Evolutionary conservation across 53 echinoderm and acorn worm species (phyloP), one percentile per base, ranked within the genome.

Genomic region (Echinometra lucunter): DNA sequence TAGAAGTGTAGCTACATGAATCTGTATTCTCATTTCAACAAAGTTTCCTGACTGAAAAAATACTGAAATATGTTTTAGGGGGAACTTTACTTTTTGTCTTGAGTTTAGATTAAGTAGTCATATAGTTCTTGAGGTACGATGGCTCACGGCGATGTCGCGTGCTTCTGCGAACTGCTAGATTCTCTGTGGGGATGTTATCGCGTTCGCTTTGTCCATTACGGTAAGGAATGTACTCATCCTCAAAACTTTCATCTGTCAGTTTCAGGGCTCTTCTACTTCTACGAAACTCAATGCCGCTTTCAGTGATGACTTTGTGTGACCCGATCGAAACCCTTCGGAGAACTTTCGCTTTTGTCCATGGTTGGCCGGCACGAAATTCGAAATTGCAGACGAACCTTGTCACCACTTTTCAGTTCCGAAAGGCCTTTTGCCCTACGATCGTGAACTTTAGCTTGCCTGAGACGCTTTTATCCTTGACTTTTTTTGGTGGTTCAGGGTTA

Each of bases 221-320:
- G 16, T 58, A 57, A 2, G 90, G 57, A 60, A 35, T 35, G 37
- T 90, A 53, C 4, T 91, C 72, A 56, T 91, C 91, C 28, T 45
- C 30, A 40, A 91, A 91, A 69, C 45, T 19, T 66, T 91, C 70
- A 28, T 32, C 40, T 70, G 91, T 91, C 35, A 53, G 27, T 60
- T 32, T 57, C 63, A 90, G 63, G 2, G 63, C 90, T 58, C 90
- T 87, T 27, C 95, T 89, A 63, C 96, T 95, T 34, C 95, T 88
- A 49, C 94, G 91, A 70, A 94, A 96, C 25, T 82, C 94, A 25
- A 93, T 81, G 35, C 97, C 96, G 66, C 91, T 58, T 66, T 95
- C 95, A 8, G 94, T 96, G 66, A 42, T 74, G 25, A 96, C 91
- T 78, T 91, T 96, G 95, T 96, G 96, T 0, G 96, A 97, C 53